These are phyloP conservation scores for Australoheros scitulus DNA, from an alignment of 2,113 vertebrate genomes.

Conservation along the genomic window DNA sequence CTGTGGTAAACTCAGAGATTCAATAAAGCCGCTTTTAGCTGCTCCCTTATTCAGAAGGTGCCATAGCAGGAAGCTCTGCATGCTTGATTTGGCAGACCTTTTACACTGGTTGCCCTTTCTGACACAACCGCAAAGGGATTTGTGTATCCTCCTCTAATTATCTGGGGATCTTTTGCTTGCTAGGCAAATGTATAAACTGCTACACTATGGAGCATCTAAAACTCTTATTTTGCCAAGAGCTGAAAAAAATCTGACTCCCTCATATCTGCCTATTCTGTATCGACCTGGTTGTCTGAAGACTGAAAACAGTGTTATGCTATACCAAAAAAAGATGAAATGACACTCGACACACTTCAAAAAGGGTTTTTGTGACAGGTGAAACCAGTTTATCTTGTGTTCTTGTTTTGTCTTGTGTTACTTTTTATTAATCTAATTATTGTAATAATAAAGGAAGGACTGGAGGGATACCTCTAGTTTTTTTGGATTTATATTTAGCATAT, in stretches of 20 bases:
- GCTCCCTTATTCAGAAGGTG: not conserved
- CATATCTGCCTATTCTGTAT: not conserved
- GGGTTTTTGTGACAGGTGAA: no score
- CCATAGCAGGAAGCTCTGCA: not conserved
- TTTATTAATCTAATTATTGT: no score
- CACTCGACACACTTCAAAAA: no score
- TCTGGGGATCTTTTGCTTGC: not conserved
- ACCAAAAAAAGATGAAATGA: no score
- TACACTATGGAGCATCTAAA: accelerated
- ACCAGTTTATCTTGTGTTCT: no score
- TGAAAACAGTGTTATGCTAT: accelerated
- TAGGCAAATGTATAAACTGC: not conserved
- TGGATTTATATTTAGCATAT: no score
- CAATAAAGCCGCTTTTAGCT: not conserved
- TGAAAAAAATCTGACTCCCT: not conserved
- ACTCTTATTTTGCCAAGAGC: not conserved
- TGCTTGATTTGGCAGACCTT: not conserved
- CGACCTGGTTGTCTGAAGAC: not conserved
- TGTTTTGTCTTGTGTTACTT: no score
- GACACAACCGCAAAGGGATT: not conserved
- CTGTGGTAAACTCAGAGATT: not conserved
- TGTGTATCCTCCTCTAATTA: not conserved
- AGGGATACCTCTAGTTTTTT: no score
- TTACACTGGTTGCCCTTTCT: not conserved
- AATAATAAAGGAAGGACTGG: no score